phyloP scores from a whole-genome alignment of 1,140 invertebrate genomes.

The Copidosoma floridanum region DNA sequence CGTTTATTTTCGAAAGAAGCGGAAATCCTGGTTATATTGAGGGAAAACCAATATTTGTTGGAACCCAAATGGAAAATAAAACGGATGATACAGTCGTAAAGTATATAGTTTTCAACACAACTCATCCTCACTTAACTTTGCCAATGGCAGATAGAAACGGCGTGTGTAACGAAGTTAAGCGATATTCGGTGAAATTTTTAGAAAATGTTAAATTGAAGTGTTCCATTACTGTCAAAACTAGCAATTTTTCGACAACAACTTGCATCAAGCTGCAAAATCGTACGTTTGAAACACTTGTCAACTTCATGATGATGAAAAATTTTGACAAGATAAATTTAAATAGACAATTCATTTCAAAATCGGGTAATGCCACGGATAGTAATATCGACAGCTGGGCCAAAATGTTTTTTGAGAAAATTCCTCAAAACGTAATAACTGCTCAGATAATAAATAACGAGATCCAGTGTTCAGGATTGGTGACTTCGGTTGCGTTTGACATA shows the following conservation, averaged over 20 bases:
- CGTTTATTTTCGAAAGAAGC: constrained; percentile 55
- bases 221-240: constrained; percentile 35
- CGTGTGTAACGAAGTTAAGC: constrained; percentile 47
- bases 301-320: constrained; percentile 40
- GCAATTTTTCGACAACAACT: constrained; percentile 45
- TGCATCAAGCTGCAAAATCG: constrained; percentile 55
- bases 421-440: constrained; percentile 35
- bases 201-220: constrained; percentile 57
- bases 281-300: constrained; percentile 39
- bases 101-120: constrained; percentile 39
- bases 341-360: constrained; percentile 57
- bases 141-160: constrained; percentile 46
- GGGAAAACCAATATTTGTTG: constrained; percentile 64
- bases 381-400: constrained; percentile 59
- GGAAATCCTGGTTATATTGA: constrained; percentile 69
- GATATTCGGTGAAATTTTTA: constrained; percentile 54
- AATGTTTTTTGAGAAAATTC: constrained; percentile 50
- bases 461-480: constrained; percentile 50
- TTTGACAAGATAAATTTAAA: constrained; percentile 38
- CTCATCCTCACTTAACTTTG: constrained; percentile 51
- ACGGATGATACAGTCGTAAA: constrained; percentile 33
- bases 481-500: constrained; percentile 59
- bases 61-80: constrained; percentile 40
- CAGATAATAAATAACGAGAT: constrained; percentile 40
- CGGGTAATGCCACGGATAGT: constrained; percentile 59